Evolutionary conservation across 2,113 vertebrate genomes (phyloP).

Genomic region (Limnothrissa miodon): DNA sequence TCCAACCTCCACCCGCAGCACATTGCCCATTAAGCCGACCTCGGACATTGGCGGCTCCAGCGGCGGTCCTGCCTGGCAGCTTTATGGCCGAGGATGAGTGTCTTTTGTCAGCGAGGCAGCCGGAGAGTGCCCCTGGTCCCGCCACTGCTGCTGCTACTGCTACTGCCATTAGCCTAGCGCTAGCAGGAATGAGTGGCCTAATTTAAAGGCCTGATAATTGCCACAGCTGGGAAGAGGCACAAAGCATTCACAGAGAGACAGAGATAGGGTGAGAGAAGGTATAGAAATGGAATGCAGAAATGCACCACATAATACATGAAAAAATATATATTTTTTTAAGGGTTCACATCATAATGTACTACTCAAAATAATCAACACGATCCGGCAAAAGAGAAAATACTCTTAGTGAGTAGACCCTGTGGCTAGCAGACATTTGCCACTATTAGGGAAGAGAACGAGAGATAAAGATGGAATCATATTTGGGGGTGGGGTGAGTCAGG

Average conservation of each 20-base stretch:
- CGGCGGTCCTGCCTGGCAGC: slow-evolving; percentile 71
- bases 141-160: not conserved
- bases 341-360: not conserved
- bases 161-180: not conserved
- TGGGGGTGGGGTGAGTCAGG: slow-evolving; percentile 10
- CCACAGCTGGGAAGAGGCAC: not conserved
- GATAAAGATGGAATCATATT: slow-evolving; percentile 21
- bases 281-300: not conserved
- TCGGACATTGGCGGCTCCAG: slow-evolving; percentile 59
- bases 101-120: slow-evolving; percentile 53
- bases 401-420: not conserved
- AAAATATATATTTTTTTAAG: not conserved
- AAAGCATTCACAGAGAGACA: not conserved
- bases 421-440: not conserved
- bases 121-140: slow-evolving; percentile 46
- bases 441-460: not conserved
- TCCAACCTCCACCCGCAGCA: slow-evolving; percentile 72
- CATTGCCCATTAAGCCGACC: slow-evolving; percentile 74
- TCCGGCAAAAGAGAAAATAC: not conserved
- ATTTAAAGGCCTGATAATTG: slow-evolving; percentile 10
- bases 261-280: not conserved
- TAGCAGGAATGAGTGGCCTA: not conserved
- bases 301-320: not conserved
- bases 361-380: not conserved
- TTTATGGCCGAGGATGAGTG: slow-evolving; percentile 72